Evolutionary conservation across 1,140 invertebrate genomes (phyloP), one percentile per base, ranked within the genome.

Genomic region (Carcinoscorpius rotundicauda): DNA sequence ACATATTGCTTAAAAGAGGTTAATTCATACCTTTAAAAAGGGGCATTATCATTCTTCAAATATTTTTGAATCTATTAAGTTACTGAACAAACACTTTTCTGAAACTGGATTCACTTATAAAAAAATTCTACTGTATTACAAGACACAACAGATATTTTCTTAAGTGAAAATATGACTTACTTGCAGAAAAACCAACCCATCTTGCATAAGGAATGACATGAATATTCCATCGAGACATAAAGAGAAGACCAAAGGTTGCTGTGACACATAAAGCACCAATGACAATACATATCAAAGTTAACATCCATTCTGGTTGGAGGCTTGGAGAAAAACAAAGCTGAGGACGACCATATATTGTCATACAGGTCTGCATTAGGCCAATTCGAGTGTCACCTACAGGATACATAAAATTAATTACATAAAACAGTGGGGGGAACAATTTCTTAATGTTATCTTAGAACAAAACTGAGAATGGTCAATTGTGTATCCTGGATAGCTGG

Each of bases 141-240:
- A 29, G 29, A 29, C 29, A 29, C 29, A 29, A 29, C 29, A 29
- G 29, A 29, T 29, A 29, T 29, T 29, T 29, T 29, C 29, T 29
- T 29, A 29, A 1, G 29, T 29, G 29, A 29, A 29, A 29, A 29
- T 29, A 29, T 29, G 29, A 80, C 85, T 83, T 85, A 92, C 89
- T 95, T 74, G 92, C 92, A 70, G 89, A 88, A 80, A 97, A 96
- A 73, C 93, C 93, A 69, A 95, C 88, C 92, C 93, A 96, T 75
- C 92, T 80, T 4, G 92, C 93, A 82, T 93, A 93, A 3, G 89
- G 87, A 70, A 95, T 86, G 0, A 93, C 88, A 78, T 91, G 87
- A 61, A 88, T 80, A 76, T 93, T 91, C 87, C 93, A 95, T 72
- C 91, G 89, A 50, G 92, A 94, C 10, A 89, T 85, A 9, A 86